phyloP scores from a whole-genome alignment of 2,113 vertebrate species.

The Triplophysa rosa region DNA sequence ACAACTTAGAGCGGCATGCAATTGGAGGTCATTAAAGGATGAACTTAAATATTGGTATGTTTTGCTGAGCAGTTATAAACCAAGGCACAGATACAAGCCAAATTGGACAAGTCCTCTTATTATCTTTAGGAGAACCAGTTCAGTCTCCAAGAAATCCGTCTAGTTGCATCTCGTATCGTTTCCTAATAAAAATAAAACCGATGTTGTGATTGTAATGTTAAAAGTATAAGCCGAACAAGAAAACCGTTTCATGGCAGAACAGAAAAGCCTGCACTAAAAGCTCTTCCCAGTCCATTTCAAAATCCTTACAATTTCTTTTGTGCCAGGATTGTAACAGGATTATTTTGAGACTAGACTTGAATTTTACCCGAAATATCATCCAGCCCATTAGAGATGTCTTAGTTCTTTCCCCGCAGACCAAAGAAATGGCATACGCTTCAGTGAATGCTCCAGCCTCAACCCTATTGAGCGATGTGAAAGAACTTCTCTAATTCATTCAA shows the following conservation, averaged over 20 bases:
- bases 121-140: not conserved
- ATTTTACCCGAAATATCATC: conserved; percentile 18
- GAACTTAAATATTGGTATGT: not conserved
- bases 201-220: not conserved
- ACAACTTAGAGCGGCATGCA: too few relatives aligned
- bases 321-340: conserved; percentile 18
- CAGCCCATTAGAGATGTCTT: conserved; percentile 31
- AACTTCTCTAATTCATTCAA: conserved; percentile 42
- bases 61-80: not conserved
- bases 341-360: conserved; percentile 9
- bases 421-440: conserved; percentile 7
- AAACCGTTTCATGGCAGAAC: not conserved
- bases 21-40: not conserved
- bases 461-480: conserved; percentile 18
- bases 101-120: conserved; percentile 7
- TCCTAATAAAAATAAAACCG: not conserved
- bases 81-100: not conserved
- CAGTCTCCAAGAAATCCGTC: not conserved
- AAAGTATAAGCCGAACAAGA: not conserved
- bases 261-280: not conserved
- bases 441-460: not conserved
- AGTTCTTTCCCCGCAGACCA: conserved; percentile 22
- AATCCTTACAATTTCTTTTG: conserved; percentile 10
- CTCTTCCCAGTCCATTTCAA: not conserved
- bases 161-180: not conserved